Evolutionary conservation across 2,888 invertebrate species (phyloP), one percentile per base, ranked within the genome.

Genomic region (Unio pictorum): DNA sequence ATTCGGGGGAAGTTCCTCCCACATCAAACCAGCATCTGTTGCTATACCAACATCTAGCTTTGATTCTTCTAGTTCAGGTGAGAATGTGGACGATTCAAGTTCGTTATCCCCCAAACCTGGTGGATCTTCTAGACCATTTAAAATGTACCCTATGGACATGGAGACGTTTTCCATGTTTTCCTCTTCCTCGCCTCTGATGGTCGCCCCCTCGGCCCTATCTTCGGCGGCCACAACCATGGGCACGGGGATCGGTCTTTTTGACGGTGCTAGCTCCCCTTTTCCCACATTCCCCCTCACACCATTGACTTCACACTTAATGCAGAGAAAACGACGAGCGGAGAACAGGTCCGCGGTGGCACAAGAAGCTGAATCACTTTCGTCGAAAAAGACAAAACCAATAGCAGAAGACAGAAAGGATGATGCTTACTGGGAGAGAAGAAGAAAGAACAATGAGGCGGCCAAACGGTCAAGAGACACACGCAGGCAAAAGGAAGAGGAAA

Each of bases 371-470:
- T n/a, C 45, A 20, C 71, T 66, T 30, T 30, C 63, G 56, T 67
- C 68, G 55, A 83, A 83, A 72, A 79, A 79, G 67, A 73, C 79
- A 7, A 81, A 75, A 73, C 81, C 83, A 45, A 83, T 82, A 45
- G 81, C 84, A 34, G 86, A 84, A 55, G 83, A 83, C 55, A 84
- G 77, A 64, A 86, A 86, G 71, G 86, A 86, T 69, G 80, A 77
- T 28, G 79, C 82, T 8, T 86, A 86, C 65, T 86, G 85, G 86
- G 85, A 86, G 71, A 68, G 86, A 61, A 74, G 86, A 60, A 66
- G 85, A 61, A 86, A 86, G 75, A 86, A 86, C 72, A 86, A 86
- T 76, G 86, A 86, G 66, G 86, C 86, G 57, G 86, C 86, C 11
- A 86, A 86, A 72, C 67, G 86, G 57, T 86, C 86, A 54, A 72